These are phyloP conservation scores for Pampus argenteus DNA, from an alignment of 2,797 vertebrate genomes.

Conservation along the genomic window DNA sequence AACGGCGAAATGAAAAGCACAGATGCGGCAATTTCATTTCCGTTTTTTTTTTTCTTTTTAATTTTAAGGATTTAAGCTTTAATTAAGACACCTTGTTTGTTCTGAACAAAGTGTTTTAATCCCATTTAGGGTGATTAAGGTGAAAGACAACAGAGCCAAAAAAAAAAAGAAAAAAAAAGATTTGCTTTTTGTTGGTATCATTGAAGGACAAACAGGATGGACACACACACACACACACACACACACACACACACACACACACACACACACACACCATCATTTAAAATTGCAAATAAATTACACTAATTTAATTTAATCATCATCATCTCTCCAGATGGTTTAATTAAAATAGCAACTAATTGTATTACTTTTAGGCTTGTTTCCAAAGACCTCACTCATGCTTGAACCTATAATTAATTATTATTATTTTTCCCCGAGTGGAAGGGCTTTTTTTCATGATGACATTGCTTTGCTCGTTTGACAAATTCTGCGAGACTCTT, in stretches of 20 bases:
- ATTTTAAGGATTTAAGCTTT: slow-evolving; percentile 13
- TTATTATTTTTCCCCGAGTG: background rate
- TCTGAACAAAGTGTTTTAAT: slow-evolving; percentile 53
- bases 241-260: slow-evolving; percentile 19
- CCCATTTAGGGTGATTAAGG: slow-evolving; percentile 58
- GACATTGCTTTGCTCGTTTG: slow-evolving; percentile 30
- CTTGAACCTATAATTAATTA: slow-evolving; percentile 20
- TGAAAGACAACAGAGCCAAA: slow-evolving; percentile 27
- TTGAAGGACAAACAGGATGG: slow-evolving; percentile 34
- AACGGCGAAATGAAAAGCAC: slow-evolving; percentile 13
- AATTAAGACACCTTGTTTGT: slow-evolving; percentile 45
- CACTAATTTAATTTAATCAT: slow-evolving; percentile 62
- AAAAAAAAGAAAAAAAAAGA: no score
- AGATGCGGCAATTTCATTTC: slow-evolving; percentile 10
- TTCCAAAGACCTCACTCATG: slow-evolving; percentile 48
- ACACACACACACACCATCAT: slow-evolving; percentile 10
- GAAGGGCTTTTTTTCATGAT: slow-evolving; percentile 24
- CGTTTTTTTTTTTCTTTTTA: slow-evolving; percentile 4
- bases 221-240: slow-evolving; percentile 19
- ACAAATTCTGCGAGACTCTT: slow-evolving; percentile 38
- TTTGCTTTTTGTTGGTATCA: slow-evolving; percentile 18
- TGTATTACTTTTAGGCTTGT: slow-evolving; percentile 49
- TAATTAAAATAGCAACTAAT: slow-evolving; percentile 64
- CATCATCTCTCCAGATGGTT: slow-evolving; percentile 63
- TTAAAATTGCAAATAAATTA: slow-evolving; percentile 57